A percentile compares a stretch with the other conserved stretches of the same genome.
phyloP scores from a whole-genome alignment of 1,140 invertebrate genomes.

The Anoplolepis gracilipes region DNA sequence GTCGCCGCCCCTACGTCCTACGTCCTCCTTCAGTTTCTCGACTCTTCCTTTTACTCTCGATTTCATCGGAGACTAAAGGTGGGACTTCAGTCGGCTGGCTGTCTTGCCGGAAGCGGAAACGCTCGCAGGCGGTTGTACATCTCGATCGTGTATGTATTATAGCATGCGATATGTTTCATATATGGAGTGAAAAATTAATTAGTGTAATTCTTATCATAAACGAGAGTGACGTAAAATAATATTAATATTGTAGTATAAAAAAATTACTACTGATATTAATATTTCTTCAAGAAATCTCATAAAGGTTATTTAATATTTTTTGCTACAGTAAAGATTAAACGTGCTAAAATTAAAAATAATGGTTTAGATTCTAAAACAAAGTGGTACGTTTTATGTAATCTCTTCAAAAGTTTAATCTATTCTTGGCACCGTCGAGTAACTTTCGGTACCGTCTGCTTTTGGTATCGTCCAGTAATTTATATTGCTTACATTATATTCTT shows the following conservation, averaged over 20 bases:
- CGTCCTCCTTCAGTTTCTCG: neutral
- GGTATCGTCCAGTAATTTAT: no score
- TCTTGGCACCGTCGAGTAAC: neutral
- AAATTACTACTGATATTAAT: neutral
- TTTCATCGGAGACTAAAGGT: slow-evolving; percentile 11
- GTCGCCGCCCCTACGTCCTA: neutral
- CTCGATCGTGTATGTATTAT: neutral
- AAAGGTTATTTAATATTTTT: neutral
- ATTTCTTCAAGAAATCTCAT: neutral
- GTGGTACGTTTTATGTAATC: neutral
- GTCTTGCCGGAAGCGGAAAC: slow-evolving; percentile 1
- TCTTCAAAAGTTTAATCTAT: neutral
- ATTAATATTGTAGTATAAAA: neutral
- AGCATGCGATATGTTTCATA: neutral
- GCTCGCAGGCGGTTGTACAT: neutral
- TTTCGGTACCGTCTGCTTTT: no score
- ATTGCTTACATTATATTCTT: neutral
- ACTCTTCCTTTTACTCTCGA: neutral
- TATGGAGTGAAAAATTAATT: neutral
- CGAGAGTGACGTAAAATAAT: neutral
- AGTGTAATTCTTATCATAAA: neutral
- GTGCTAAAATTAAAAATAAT: neutral
- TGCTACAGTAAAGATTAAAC: neutral
- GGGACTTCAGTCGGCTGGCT: neutral
- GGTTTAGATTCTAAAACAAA: neutral